Percentiles rank a stretch among this genome's conserved stretches.
phyloP scores from a whole-genome alignment of 2,113 vertebrate species.

The Scolopax mira region DNA sequence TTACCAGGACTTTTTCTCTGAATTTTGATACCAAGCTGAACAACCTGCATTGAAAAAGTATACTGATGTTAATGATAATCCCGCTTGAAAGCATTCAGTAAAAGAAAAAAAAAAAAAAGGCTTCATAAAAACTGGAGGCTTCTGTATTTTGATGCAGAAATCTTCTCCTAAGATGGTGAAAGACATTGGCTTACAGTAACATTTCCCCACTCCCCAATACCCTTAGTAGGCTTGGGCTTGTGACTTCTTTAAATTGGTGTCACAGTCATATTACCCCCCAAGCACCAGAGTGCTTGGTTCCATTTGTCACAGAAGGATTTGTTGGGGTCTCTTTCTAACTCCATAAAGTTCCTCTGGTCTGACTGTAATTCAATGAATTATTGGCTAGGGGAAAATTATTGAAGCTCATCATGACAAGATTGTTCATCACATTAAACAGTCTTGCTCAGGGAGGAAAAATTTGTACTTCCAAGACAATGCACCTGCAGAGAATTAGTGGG shows the following conservation, averaged over 20 bases:
- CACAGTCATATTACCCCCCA: neutral
- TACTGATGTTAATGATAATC: neutral
- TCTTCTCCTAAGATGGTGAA: neutral
- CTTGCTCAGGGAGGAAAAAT: neutral
- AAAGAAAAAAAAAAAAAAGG: neutral
- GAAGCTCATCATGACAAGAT: constrained; percentile 32
- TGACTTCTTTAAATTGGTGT: neutral
- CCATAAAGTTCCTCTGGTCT: neutral
- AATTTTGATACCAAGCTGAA: neutral
- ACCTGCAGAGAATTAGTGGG: constrained; percentile 27
- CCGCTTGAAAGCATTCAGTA: neutral
- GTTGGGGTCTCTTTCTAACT: neutral
- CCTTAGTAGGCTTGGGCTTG: neutral
- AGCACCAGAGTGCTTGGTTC: neutral
- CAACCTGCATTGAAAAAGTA: neutral
- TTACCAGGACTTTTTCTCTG: neutral
- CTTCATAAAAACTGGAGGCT: neutral
- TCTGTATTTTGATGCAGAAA: neutral
- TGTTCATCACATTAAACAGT: constrained; percentile 36
- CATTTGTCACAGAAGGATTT: neutral
- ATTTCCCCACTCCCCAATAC: neutral
- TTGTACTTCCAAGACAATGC: constrained; percentile 1
- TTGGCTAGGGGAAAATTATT: neutral
- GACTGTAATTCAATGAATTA: neutral
- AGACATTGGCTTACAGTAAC: neutral